Percentiles rank a stretch among this genome's conserved stretches.
phyloP scores from a whole-genome alignment of 2,797 vertebrate genomes.

The Parambassis ranga region DNA sequence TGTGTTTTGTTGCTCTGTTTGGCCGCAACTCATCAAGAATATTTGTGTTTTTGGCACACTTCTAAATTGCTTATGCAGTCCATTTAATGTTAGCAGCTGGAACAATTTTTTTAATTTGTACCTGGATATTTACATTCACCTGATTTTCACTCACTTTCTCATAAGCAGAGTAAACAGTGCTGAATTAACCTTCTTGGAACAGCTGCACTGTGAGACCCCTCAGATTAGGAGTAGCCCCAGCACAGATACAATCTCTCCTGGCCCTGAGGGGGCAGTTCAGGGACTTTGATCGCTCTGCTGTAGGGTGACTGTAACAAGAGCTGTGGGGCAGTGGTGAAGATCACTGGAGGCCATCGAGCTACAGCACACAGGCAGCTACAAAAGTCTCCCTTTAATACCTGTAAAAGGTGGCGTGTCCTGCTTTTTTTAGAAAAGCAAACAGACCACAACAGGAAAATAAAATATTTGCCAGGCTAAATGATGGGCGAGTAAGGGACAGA shows the following conservation, averaged over 20 bases:
- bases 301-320: slow-evolving; percentile 20
- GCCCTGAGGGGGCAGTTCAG: slow-evolving; percentile 8
- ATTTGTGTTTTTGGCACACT: no score
- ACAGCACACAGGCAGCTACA: slow-evolving; percentile 34
- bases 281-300: slow-evolving; percentile 58
- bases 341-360: slow-evolving; percentile 11
- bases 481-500: slow-evolving; percentile 54
- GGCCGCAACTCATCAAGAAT: no score
- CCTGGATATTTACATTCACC: no score
- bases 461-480: slow-evolving; percentile 79
- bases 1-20: no score
- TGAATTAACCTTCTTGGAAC: slow-evolving; percentile 3
- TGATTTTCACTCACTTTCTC: no score
- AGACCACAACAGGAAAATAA: slow-evolving; percentile 77
- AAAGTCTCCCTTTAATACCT: slow-evolving; percentile 65
- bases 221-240: background rate
- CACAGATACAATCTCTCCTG: background rate
- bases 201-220: background rate
- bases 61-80: no score
- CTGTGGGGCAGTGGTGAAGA: slow-evolving; percentile 8
- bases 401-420: slow-evolving; percentile 56
- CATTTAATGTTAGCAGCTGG: no score
- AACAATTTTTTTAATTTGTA: no score
- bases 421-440: slow-evolving; percentile 76
- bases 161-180: background rate